phyloP scores from a whole-genome alignment of 1,140 invertebrate species.

The Drosophila pandora region DNA sequence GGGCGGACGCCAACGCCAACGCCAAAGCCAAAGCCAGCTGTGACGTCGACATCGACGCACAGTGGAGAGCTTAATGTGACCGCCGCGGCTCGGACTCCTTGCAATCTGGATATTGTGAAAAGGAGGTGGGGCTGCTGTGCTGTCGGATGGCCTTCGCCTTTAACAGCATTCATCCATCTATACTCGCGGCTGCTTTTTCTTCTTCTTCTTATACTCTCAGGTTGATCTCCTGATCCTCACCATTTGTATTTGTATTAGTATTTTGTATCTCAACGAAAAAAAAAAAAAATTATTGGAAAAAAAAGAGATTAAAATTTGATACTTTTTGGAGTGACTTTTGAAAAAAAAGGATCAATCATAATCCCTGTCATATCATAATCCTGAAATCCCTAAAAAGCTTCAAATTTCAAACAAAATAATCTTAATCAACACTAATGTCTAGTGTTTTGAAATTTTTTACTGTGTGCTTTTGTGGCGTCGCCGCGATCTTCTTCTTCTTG shows the following conservation, averaged over 20 bases:
- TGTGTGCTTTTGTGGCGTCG: slow-evolving; percentile 34
- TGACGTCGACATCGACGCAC: slow-evolving; percentile 53
- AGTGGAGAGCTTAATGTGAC: slow-evolving; percentile 72
- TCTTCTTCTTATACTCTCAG: slow-evolving; percentile 34
- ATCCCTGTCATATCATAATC: background rate
- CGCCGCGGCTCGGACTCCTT: slow-evolving; percentile 50
- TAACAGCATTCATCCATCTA: slow-evolving; percentile 78
- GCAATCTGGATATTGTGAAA: slow-evolving; percentile 70
- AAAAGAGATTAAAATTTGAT: background rate
- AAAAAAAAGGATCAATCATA: too few species aligned
- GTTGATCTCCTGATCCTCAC: slow-evolving; percentile 74
- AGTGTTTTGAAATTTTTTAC: background rate
- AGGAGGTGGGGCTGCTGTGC: slow-evolving; percentile 10
- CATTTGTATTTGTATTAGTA: slow-evolving; percentile 63
- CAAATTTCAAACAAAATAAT: background rate
- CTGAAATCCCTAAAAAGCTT: background rate
- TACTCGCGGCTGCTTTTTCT: slow-evolving; percentile 41
- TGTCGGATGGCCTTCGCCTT: slow-evolving; percentile 77
- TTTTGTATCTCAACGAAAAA: background rate
- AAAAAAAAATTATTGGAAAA: background rate
- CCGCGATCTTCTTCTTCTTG: slow-evolving; percentile 17
- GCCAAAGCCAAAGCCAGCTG: slow-evolving; percentile 37
- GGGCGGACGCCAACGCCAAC: slow-evolving; percentile 53
- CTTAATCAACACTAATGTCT: too few species aligned
- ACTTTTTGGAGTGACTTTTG: background rate